phyloP scores from a whole-genome alignment of 1,140 invertebrate species.

The Scaptodrosophila lebanonensis region DNA sequence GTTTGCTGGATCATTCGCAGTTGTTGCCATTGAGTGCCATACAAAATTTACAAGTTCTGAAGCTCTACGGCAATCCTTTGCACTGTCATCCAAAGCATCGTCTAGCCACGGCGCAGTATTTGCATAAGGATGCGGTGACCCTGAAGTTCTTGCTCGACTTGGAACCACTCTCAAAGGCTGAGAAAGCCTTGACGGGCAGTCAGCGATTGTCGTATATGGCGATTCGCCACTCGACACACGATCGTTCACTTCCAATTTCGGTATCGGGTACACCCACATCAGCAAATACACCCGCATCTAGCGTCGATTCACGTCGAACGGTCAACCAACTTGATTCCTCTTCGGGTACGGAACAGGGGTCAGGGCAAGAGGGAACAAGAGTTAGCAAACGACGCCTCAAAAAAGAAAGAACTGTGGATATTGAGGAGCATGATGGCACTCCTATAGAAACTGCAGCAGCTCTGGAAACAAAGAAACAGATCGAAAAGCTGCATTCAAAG shows the following conservation, averaged over 20 bases:
- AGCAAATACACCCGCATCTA: conserved; percentile 61
- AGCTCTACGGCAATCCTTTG: conserved; percentile 81
- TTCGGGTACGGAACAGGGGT: conserved; percentile 27
- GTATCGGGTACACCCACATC: conserved; percentile 28
- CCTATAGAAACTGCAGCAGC: conserved; percentile 9
- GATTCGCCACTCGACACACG: conserved; percentile 30
- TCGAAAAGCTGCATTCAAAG: conserved; percentile 80
- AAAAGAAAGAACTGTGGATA: conserved; percentile 65
- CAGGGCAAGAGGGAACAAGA: conserved; percentile 10
- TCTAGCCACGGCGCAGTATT: conserved; percentile 78
- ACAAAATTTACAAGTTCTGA: conserved; percentile 79
- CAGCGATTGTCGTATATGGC: conserved; percentile 50
- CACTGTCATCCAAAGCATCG: conserved; percentile 81
- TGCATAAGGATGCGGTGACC: conserved; percentile 79
- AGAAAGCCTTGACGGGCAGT: conserved; percentile 78
- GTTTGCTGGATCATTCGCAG: conserved; percentile 80
- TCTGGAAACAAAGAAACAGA: conserved; percentile 81
- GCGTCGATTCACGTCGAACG: conserved; percentile 57
- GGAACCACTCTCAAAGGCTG: conserved; percentile 78
- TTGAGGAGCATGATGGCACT: conserved; percentile 27
- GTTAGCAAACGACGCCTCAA: conserved; percentile 23
- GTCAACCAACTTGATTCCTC: conserved; percentile 39
- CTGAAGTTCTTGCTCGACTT: conserved; percentile 81
- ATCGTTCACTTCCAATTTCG: conserved; percentile 47
- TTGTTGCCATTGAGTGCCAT: conserved; percentile 80